Percentiles rank a stretch among this genome's conserved stretches.
These are phyloP conservation scores for Hirtodrosophila trivittata DNA, from an alignment of 2,888 invertebrate genomes.

Conservation along the genomic window DNA sequence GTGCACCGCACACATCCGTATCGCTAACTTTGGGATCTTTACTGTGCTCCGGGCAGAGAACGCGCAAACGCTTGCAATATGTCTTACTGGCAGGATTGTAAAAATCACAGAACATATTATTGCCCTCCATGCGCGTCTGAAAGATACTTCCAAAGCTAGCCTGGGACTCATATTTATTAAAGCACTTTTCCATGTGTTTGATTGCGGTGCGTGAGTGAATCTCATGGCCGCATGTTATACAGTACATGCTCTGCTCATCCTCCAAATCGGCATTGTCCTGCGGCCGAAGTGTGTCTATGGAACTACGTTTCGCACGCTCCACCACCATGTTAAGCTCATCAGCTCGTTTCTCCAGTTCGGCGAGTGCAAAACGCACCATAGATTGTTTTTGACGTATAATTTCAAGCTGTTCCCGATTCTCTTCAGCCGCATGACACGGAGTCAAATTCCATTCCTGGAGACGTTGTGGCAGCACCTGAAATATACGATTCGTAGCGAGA, in stretches of 20 bases:
- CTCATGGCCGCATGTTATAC: slow-evolving; percentile 98
- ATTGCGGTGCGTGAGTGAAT: slow-evolving; percentile 95
- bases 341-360: slow-evolving; percentile 91
- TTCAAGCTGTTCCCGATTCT: slow-evolving; percentile 88
- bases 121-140: slow-evolving; percentile 96
- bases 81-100: slow-evolving; percentile 94
- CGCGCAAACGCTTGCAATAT: slow-evolving; percentile 97
- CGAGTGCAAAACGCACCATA: slow-evolving; percentile 90
- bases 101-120: slow-evolving; percentile 99
- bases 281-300: slow-evolving; percentile 86
- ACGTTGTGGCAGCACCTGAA: slow-evolving; percentile 91
- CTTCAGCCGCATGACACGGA: slow-evolving; percentile 93
- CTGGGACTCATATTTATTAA: slow-evolving; percentile 98
- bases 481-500: slow-evolving; percentile 93
- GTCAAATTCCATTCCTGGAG: slow-evolving; percentile 97
- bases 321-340: slow-evolving; percentile 91
- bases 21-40: slow-evolving; percentile 96
- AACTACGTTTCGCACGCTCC: slow-evolving; percentile 90
- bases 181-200: slow-evolving; percentile 99
- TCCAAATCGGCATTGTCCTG: slow-evolving; percentile 87
- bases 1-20: slow-evolving; percentile 96
- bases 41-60: slow-evolving; percentile 98
- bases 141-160: slow-evolving; percentile 98
- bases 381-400: slow-evolving; percentile 91
- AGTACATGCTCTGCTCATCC: slow-evolving; percentile 92